Evolutionary conservation across 2,888 invertebrate species (phyloP), one percentile per base, ranked within the genome.

Genomic region (Abscondita cerata): DNA sequence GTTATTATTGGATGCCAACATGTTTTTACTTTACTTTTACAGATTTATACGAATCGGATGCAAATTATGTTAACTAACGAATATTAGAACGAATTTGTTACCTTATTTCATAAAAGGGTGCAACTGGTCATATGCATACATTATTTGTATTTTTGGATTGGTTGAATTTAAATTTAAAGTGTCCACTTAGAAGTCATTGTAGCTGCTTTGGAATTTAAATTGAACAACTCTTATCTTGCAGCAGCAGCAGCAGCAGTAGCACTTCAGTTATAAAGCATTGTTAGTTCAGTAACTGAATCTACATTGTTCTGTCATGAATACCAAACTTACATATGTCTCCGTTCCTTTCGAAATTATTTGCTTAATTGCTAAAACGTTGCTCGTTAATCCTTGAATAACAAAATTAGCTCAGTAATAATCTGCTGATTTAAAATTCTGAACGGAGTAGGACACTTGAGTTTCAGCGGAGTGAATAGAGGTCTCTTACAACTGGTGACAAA

Each of bases 201-300:
- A 70, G 74, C 72, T 71, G 70, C 74, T 72, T 75, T 74, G 77
- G 79, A 80, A 80, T 80, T 78, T 78, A 79, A 80, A 80, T 79
- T 78, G 78, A 79, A 80, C 77, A 73, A 73, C 75, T 76, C 76
- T 79, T 78, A 78, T 78, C 78, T 78, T 71, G 69, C 71, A 72
- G 72, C 76, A 77, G 76, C 76, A 76, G 74, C 74, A 74, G 69
- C 72, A 72, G 73, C 76, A 77, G 76, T 76, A 76, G 74, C 74
- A 74, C 76, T 74, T 74, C 73, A 77, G 77, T 78, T 78, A 79
- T 79, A 78, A 78, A 77, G 76, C 77, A 79, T 79, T 79, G 79
- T 79, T 78, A 67, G 72, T 71, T 75, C 72, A 71, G 75, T 77
- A 77, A 78, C 76, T 75, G 76, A 77, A 78, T 75, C 75, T 70